Evolutionary conservation across 2,797 vertebrate species (phyloP).

Genomic region (Arrhamphus sclerolepis): DNA sequence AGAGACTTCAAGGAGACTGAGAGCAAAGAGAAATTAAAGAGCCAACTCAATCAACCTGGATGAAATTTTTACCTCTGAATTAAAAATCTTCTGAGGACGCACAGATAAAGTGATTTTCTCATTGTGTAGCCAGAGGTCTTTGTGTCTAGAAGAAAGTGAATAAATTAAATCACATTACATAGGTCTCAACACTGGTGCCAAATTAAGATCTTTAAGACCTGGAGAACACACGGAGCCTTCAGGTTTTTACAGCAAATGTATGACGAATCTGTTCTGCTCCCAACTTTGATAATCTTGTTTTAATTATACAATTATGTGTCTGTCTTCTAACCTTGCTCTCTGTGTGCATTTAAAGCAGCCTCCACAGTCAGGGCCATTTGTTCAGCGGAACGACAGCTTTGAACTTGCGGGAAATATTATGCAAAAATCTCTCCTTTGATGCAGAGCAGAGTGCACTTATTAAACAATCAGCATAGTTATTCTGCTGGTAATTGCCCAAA

Average conservation of each 20-base stretch:
- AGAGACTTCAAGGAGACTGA: constrained; percentile 20
- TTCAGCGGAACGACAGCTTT: constrained; percentile 69
- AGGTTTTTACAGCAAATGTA: constrained; percentile 53
- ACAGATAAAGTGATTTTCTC: constrained; percentile 9
- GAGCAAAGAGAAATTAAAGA: constrained; percentile 37
- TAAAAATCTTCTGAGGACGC: constrained; percentile 33
- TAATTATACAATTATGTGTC: constrained; percentile 56
- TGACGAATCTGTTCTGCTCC: constrained; percentile 37
- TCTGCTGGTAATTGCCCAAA: constrained; percentile 63
- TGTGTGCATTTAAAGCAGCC: constrained; percentile 56
- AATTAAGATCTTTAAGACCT: constrained; percentile 50
- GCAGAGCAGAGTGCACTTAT: constrained; percentile 72
- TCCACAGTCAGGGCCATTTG: constrained; percentile 58
- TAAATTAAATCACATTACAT: constrained; percentile 55
- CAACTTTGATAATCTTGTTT: constrained; percentile 62
- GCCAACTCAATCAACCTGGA: constrained; percentile 33
- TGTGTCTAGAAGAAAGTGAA: constrained; percentile 46
- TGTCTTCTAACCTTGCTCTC: constrained; percentile 35
- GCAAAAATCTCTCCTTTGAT: constrained; percentile 72
- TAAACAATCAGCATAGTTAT: constrained; percentile 79
- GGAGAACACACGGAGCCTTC: constrained; percentile 28
- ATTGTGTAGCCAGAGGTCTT: constrained; percentile 21
- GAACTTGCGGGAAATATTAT: constrained; percentile 69
- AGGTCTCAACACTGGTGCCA: constrained; percentile 44
- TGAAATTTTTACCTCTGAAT: constrained; percentile 27